These are phyloP conservation scores for Tonatia bakeri DNA, from an alignment of 2,113 vertebrate genomes.

Conservation along the genomic window DNA sequence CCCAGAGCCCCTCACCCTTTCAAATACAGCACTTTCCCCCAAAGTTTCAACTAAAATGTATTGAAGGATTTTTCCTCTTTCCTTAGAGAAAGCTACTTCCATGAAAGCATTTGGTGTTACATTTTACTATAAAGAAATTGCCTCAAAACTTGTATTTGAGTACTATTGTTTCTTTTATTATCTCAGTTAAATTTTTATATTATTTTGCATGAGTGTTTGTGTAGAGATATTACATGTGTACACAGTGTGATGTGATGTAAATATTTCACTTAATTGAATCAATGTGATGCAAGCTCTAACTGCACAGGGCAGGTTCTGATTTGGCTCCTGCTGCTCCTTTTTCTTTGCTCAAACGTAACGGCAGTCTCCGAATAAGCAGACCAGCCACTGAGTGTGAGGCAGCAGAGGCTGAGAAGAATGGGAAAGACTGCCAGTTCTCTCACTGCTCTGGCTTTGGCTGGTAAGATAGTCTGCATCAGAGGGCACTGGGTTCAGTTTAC, in stretches of 20 bases:
- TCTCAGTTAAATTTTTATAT: constrained; percentile 87
- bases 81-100: neutral
- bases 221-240: constrained; percentile 90
- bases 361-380: neutral
- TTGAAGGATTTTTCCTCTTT: neutral
- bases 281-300: neutral
- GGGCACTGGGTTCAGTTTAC: neutral
- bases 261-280: constrained; percentile 83
- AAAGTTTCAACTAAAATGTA: neutral
- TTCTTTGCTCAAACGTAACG: neutral
- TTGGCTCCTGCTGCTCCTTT: neutral
- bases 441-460: neutral
- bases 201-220: constrained; percentile 95
- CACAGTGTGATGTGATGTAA: constrained; percentile 91
- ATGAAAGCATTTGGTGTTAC: neutral
- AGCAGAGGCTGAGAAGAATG: neutral
- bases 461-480: neutral
- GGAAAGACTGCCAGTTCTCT: neutral
- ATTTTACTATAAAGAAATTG: neutral
- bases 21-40: neutral
- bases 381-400: no score
- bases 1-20: neutral
- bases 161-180: constrained; percentile 82
- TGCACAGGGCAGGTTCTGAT: neutral
- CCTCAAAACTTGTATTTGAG: constrained; percentile 83